These are phyloP conservation scores for Borostomias antarcticus DNA, from an alignment of 2,797 vertebrate genomes.

Conservation along the genomic window DNA sequence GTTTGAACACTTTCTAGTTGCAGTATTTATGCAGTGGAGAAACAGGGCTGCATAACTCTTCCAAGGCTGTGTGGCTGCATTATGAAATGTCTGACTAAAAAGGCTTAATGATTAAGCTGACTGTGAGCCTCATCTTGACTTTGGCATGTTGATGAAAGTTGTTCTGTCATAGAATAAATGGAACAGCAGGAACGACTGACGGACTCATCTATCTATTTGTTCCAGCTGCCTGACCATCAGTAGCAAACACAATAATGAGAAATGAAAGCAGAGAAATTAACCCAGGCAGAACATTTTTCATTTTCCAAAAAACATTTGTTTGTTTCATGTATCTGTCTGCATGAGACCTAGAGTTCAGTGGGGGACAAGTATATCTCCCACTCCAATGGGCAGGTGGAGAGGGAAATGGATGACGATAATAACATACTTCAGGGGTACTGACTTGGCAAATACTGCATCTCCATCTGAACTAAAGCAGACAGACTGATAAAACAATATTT, in stretches of 20 bases:
- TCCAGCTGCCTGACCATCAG: constrained; percentile 53
- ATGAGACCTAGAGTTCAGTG: constrained; percentile 57
- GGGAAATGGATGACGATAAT: constrained; percentile 59
- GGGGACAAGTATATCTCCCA: constrained; percentile 48
- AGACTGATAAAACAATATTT: constrained; percentile 44
- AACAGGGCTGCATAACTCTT: not conserved
- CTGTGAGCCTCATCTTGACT: constrained; percentile 34
- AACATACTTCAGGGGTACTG: constrained; percentile 50
- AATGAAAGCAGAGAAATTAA: constrained; percentile 43
- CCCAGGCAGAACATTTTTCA: constrained; percentile 53
- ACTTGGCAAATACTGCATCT: constrained; percentile 44
- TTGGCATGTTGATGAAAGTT: constrained; percentile 64
- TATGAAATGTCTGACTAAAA: constrained; percentile 43
- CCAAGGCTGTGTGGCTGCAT: not conserved
- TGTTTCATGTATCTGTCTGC: constrained; percentile 54
- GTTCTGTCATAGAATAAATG: constrained; percentile 50
- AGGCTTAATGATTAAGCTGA: constrained; percentile 42
- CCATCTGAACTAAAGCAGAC: constrained; percentile 45
- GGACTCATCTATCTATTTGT: constrained; percentile 54
- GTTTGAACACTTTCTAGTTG: constrained; percentile 1
- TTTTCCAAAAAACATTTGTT: constrained; percentile 61
- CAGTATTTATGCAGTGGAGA: not conserved
- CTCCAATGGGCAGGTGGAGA: constrained; percentile 50
- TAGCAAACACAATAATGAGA: constrained; percentile 51
- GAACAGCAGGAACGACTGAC: constrained; percentile 35